These are phyloP conservation scores for Acleris literana DNA, from an alignment of 2,888 invertebrate species.

Conservation along the genomic window DNA sequence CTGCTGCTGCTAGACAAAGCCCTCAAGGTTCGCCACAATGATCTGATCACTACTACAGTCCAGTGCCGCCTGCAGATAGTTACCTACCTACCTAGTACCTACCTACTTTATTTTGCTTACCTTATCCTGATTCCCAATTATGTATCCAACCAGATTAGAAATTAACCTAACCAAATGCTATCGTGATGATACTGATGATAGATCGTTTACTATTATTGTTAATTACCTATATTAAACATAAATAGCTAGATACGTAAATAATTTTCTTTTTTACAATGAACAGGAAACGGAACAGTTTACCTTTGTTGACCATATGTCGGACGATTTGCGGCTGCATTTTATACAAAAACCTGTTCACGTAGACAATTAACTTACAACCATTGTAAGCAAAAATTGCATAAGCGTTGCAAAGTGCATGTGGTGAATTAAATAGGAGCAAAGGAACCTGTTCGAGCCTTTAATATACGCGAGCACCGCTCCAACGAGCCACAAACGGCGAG, in stretches of 20 bases:
- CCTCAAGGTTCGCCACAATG: no score
- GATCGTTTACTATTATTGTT: background rate
- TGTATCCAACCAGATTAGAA: slow-evolving; percentile 8
- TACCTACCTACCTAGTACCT: no score
- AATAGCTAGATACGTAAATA: background rate
- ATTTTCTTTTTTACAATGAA: slow-evolving; percentile 27
- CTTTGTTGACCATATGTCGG: slow-evolving; percentile 37
- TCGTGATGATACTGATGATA: slow-evolving; percentile 6
- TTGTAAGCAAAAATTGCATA: slow-evolving; percentile 76
- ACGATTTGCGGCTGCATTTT: slow-evolving; percentile 45
- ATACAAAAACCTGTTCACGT: slow-evolving; percentile 50
- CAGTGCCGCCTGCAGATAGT: no score
- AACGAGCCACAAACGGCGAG: slow-evolving; percentile 68
- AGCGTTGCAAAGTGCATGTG: slow-evolving; percentile 71
- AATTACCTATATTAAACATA: no score
- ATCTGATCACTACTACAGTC: no score
- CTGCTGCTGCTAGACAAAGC: no score
- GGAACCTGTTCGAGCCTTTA: slow-evolving; percentile 73
- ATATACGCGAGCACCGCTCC: slow-evolving; percentile 61
- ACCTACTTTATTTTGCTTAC: no score
- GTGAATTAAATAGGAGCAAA: slow-evolving; percentile 76
- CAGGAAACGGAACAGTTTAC: slow-evolving; percentile 38
- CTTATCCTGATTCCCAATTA: background rate
- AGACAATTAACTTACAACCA: slow-evolving; percentile 60
- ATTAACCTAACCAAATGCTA: slow-evolving; percentile 3